A percentile compares a stretch with the other conserved stretches of the same genome.
Evolutionary conservation across 2,888 invertebrate genomes (phyloP).

Genomic region (Gymnocheta viridis): DNA sequence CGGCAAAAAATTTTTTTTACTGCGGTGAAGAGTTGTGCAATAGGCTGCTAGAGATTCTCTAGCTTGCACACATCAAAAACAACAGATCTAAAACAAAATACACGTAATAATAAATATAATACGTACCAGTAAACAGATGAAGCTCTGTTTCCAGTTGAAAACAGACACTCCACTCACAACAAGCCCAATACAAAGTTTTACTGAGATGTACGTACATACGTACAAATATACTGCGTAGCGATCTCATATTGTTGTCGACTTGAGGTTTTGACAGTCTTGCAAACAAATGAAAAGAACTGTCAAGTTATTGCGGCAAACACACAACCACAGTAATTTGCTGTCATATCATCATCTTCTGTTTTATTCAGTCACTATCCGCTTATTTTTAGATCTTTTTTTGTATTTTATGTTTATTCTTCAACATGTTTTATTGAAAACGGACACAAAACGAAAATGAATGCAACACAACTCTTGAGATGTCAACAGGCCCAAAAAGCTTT

Average conservation of each 20-base stretch:
- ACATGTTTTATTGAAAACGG: conserved; percentile 42
- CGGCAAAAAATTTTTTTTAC: conserved; percentile 10
- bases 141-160: conserved; percentile 64
- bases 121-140: conserved; percentile 40
- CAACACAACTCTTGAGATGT: conserved; percentile 54
- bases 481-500: conserved; percentile 63
- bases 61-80: conserved; percentile 24
- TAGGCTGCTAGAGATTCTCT: conserved; percentile 40
- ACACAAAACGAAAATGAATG: conserved; percentile 43
- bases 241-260: conserved; percentile 65
- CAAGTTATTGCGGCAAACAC: conserved; percentile 71
- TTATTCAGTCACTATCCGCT: conserved; percentile 56
- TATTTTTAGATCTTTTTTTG: not conserved
- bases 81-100: conserved; percentile 36
- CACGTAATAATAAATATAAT: conserved; percentile 22
- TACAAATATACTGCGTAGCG: conserved; percentile 57
- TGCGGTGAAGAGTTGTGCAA: conserved; percentile 36
- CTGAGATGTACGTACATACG: not conserved
- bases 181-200: conserved; percentile 52
- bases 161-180: conserved; percentile 60
- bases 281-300: conserved; percentile 74
- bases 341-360: conserved; percentile 71
- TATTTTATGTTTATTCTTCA: conserved; percentile 11
- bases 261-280: conserved; percentile 72
- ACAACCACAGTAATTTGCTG: conserved; percentile 72